Evolutionary conservation across 2,797 vertebrate species (phyloP).

Genomic region (Poecilia velifera): DNA sequence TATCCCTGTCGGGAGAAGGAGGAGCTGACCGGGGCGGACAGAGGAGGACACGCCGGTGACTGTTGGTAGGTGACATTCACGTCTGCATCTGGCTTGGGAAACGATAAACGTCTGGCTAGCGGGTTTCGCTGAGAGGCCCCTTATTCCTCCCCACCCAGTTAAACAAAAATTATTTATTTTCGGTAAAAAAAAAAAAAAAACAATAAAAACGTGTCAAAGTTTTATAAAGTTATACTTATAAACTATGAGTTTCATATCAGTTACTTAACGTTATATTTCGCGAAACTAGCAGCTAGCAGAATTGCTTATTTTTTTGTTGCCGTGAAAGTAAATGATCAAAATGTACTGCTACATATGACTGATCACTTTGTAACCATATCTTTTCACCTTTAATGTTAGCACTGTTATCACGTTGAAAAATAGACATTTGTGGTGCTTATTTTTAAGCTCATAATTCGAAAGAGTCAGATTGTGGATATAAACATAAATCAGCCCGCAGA

Average conservation of each 20-base stretch:
- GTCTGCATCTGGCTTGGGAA: not conserved
- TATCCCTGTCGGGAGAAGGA: not conserved
- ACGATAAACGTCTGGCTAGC: not conserved
- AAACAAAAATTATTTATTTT: not conserved
- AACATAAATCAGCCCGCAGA: not conserved
- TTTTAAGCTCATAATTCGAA: not conserved
- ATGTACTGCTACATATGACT: not conserved
- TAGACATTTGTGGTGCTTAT: not conserved
- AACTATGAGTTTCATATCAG: not conserved
- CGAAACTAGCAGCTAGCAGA: not conserved
- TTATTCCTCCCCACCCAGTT: not conserved
- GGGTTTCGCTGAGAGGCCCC: not conserved
- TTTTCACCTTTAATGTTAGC: not conserved
- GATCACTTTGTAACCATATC: not conserved
- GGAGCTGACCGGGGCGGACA: not conserved
- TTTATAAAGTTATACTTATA: too few relatives aligned
- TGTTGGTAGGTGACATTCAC: slow-evolving; percentile 43
- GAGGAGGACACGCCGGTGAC: not conserved
- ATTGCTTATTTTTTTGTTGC: not conserved
- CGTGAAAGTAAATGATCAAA: not conserved
- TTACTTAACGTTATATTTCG: not conserved
- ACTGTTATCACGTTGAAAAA: not conserved
- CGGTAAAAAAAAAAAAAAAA: not conserved
- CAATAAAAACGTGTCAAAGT: not conserved
- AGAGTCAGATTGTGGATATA: not conserved